Evolutionary conservation across 2,888 invertebrate species (phyloP), one percentile per base, ranked within the genome.

Genomic region (Macrophya alboannulata): DNA sequence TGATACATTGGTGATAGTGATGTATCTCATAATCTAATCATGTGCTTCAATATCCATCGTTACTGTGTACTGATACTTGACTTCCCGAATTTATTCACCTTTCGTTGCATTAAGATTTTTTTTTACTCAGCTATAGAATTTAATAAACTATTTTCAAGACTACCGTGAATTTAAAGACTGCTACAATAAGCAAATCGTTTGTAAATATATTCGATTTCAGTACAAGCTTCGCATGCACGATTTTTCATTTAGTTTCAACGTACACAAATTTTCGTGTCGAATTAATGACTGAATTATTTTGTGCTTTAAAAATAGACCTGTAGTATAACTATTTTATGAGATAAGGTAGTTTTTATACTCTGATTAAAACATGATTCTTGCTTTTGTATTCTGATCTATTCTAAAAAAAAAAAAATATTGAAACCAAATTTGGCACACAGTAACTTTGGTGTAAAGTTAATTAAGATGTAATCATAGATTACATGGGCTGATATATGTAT

Each of bases 101-200:
- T 72, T 9, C 31, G 43, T 72, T 72, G n/a, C 1, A n/a, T 72
- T 76, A 10, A 48, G 10, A 4, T 15, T 37, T 6, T 25, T 40
- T 71, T 71, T 71, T 31, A 48, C 43, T n/a, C n/a, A n/a, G n/a
- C 25, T n/a, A 15, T 71, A 48, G 12, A 21, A 48, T 15, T 45
- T 25, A 21, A 48, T 74, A 9, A 43, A 74, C 48, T 48, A 76
- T 48, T 48, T 76, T 45, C 25, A 51, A 76, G 76, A 76, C 76
- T 76, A 76, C 31, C 0, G 48, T 76, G 48, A 76, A 48, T 51
- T 76, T 48, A 43, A 76, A 76, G 76, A 76, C 76, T 76, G 76
- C 48, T 76, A 76, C 21, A 48, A 48, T 76, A 76, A 76, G 48
- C 48, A 8, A 48, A 76, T 25, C 76, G 48, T 48, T 76, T 40